phyloP scores from a whole-genome alignment of 2,113 vertebrate genomes.

The Cacatua alba region DNA sequence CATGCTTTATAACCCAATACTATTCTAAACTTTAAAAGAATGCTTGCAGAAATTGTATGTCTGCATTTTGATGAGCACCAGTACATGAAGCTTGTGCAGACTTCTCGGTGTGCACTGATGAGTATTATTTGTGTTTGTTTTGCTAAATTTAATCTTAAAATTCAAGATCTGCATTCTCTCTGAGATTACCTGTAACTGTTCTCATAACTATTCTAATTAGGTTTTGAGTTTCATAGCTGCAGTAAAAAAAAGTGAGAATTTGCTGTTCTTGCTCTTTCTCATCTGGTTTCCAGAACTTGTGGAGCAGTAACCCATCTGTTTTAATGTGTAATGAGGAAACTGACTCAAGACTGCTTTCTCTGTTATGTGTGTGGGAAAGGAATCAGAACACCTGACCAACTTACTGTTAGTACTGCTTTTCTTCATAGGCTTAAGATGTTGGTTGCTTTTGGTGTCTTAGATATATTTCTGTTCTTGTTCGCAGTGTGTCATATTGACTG shows the following conservation, averaged over 20 bases:
- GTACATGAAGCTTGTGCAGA: background rate
- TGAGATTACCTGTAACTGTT: background rate
- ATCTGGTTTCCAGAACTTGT: background rate
- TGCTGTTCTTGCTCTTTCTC: background rate
- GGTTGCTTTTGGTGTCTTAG: background rate
- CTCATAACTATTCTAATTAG: background rate
- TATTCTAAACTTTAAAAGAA: background rate
- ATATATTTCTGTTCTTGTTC: slow-evolving; percentile 50
- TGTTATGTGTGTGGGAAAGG: background rate
- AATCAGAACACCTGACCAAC: background rate
- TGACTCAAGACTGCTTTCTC: background rate
- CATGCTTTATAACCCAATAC: background rate
- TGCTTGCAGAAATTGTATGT: background rate
- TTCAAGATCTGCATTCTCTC: background rate
- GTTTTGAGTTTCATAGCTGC: background rate
- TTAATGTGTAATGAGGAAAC: background rate
- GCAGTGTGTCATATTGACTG: slow-evolving; percentile 94
- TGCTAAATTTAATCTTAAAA: background rate
- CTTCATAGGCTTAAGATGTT: background rate
- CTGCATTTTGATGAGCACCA: background rate
- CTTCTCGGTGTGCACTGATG: background rate
- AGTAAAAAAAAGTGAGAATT: background rate
- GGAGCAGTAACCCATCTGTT: background rate
- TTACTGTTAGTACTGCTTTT: background rate
- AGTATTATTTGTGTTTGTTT: background rate